Evolutionary conservation across 2,797 vertebrate genomes (phyloP).

Genomic region (Sternotherus odoratus): DNA sequence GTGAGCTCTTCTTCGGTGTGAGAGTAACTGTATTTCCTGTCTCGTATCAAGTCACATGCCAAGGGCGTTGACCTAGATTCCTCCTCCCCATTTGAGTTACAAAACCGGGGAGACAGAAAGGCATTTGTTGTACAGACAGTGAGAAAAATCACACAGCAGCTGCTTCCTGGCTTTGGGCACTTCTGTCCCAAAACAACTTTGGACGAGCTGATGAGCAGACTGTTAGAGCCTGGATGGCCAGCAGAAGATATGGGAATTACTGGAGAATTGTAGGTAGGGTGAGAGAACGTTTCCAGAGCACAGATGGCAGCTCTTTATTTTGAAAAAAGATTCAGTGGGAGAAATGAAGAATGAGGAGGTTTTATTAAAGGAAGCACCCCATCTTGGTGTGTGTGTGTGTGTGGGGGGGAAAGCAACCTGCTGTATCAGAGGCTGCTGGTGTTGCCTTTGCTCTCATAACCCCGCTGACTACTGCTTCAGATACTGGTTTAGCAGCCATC

Average conservation of each 20-base stretch:
- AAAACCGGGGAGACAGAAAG: neutral
- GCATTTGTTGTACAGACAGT: neutral
- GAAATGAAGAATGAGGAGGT: neutral
- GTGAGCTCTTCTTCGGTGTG: slow-evolving; percentile 70
- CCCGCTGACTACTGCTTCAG: neutral
- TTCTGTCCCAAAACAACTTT: neutral
- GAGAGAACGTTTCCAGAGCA: neutral
- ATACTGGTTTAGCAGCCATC: neutral
- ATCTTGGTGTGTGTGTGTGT: neutral
- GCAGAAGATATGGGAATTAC: neutral
- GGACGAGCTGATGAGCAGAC: neutral
- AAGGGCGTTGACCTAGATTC: slow-evolving; percentile 63
- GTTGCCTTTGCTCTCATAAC: neutral
- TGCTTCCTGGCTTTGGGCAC: neutral
- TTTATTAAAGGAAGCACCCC: neutral
- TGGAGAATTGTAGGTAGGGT: neutral
- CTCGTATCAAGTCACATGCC: slow-evolving; percentile 63
- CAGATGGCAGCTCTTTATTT: neutral
- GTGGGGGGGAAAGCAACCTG: neutral
- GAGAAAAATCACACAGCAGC: neutral
- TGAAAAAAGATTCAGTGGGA: neutral
- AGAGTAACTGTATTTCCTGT: slow-evolving; percentile 81
- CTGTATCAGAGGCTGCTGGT: neutral
- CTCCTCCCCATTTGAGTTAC: neutral
- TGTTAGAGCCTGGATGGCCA: neutral